Base-by-base conservation (phyloP, 53 echinoderm and acorn worm species). In the Echinarachnius parma region DNA sequence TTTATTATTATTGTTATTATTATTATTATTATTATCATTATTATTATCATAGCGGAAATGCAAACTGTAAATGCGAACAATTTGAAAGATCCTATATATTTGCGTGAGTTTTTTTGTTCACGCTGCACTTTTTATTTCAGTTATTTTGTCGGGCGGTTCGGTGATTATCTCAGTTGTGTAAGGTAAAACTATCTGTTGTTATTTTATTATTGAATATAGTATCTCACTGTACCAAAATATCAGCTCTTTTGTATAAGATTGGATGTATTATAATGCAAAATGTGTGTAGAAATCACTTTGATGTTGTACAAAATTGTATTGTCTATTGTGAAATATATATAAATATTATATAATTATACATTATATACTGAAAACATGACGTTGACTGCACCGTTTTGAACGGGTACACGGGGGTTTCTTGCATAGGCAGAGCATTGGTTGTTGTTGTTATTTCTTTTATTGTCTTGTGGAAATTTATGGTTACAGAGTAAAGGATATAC, bases 281-380 rank as follows among this genome's bases (percentile, higher is more conserved):
- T 69, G 53, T 69, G 56, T 28, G 35, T 54, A 72, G 50, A 72
- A 45, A 72, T 34, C 20, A 39, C 29, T 36, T 56, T 39, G 74
- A 72, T 72, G 74, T 72, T 72, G 74, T 72, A 72, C 55, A 72
- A 45, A 52, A 36, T n/a, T n/a, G n/a, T n/a, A n/a, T n/a, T 72
- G 55, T 54, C 45, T 72, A 56, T 37, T 72, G 74, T 72, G 74
- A 56, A 35, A 72, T 72, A 72, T 72, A 68, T 52, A 68, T 48
- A 28, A 46, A 68, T 29, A 32, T 32, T 68, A 31, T 4, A 66
- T 28, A 68, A 31, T 32, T 29, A 66, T 24, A 26, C n/a, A n/a
- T n/a, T n/a, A n/a, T n/a, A n/a, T n/a, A n/a, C n/a, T n/a, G n/a
- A n/a, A n/a, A n/a, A n/a, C n/a, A n/a, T n/a, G n/a, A n/a, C n/a